Percentiles rank a stretch among this genome's conserved stretches.
Evolutionary conservation across 2,888 invertebrate genomes (phyloP).

Genomic region (Auanema freiburgensis): DNA sequence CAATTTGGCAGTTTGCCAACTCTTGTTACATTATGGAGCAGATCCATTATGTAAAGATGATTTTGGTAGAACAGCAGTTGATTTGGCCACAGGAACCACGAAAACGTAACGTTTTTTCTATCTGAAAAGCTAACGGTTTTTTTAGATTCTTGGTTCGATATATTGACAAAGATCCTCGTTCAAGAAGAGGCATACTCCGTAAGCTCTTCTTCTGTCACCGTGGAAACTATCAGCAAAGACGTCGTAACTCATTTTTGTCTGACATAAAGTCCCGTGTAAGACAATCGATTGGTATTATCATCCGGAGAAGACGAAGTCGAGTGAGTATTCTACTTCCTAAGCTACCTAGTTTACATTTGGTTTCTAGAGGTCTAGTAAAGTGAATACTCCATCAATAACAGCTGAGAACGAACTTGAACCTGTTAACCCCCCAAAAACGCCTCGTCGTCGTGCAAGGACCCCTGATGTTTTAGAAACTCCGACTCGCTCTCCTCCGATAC

Average conservation of each 20-base stretch:
- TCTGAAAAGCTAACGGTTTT: no score
- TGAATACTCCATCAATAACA: not conserved
- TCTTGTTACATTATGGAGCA: constrained; percentile 52
- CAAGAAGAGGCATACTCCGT: constrained; percentile 30
- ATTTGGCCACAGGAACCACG: constrained; percentile 38
- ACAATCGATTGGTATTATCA: constrained; percentile 2
- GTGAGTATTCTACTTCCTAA: no score
- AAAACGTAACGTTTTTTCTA: constrained; percentile 21
- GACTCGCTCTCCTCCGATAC: not conserved
- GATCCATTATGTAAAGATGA: constrained; percentile 38
- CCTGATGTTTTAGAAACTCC: constrained; percentile 16
- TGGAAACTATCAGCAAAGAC: constrained; percentile 1
- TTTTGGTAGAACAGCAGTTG: constrained; percentile 37
- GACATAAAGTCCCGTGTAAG: constrained; percentile 8
- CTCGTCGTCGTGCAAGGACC: constrained; percentile 15
- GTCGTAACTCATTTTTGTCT: not conserved
- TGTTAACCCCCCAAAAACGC: not conserved
- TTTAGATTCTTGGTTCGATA: constrained; percentile 33
- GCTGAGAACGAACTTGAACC: no score
- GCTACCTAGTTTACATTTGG: not conserved
- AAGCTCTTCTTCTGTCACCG: constrained; percentile 38
- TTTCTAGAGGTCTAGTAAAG: not conserved
- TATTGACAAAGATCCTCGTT: constrained; percentile 22
- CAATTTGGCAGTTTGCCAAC: constrained; percentile 55
- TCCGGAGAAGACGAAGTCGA: not conserved